Evolutionary conservation across 2,797 vertebrate species (phyloP).

Genomic region (Yasuhikotakia modesta): DNA sequence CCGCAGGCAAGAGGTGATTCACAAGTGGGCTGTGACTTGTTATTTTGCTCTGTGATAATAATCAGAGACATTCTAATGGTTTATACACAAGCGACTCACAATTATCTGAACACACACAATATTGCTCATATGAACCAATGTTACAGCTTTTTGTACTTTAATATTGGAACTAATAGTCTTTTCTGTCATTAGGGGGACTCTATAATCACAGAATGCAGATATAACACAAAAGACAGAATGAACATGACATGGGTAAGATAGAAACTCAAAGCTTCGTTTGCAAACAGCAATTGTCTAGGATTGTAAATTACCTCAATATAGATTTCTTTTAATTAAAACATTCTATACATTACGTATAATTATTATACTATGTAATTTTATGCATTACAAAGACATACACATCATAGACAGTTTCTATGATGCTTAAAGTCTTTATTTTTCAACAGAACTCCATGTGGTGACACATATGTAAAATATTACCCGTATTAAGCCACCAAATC

Average conservation of each 20-base stretch:
- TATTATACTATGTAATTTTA: too few relatives aligned
- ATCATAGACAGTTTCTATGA: neutral
- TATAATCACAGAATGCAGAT: conserved; percentile 86
- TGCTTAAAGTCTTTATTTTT: neutral
- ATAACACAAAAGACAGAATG: conserved; percentile 80
- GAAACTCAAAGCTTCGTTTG: neutral
- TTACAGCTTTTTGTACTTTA: neutral
- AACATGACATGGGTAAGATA: conserved; percentile 88
- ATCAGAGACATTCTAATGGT: conserved; percentile 6
- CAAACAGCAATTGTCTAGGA: too few relatives aligned
- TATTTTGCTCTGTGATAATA: conserved; percentile 19
- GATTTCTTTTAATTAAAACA: too few relatives aligned
- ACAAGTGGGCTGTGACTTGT: conserved; percentile 18
- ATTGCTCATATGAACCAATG: neutral
- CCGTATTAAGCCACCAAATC: neutral
- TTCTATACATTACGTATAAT: too few relatives aligned
- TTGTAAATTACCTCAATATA: too few relatives aligned
- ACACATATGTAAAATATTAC: neutral
- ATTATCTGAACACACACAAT: neutral
- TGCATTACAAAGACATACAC: neutral
- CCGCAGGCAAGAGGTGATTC: conserved; percentile 14
- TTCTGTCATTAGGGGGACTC: conserved; percentile 81
- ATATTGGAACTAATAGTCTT: conserved; percentile 16
- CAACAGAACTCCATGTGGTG: neutral
- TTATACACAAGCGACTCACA: conserved; percentile 7